Base-by-base conservation (phyloP, 2,888 invertebrate genomes). In the Tinea trinotella region DNA sequence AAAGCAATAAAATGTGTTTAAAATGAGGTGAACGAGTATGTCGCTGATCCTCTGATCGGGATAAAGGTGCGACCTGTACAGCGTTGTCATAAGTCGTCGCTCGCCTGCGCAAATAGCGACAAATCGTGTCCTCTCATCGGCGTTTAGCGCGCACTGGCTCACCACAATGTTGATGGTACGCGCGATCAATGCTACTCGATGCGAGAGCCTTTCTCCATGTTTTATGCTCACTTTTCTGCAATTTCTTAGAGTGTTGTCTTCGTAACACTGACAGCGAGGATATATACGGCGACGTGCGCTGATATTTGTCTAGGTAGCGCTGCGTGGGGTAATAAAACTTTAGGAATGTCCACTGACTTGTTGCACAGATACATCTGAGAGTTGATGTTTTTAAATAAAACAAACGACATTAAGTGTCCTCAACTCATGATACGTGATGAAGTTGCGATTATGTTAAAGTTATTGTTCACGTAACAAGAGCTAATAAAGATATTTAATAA, bases 271-370 rank as follows among this genome's bases (percentile, higher is more conserved):
- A 72, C 80, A 78, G 67, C 66, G 61, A 65, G 70, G 78, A 84
- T 79, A 77, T n/a, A n/a, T 81, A 83, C 77, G 74, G 69, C 70
- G 66, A 70, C 72, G 59, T 67, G 68, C 70, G 65, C 73, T 68
- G 82, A 83, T 82, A 82, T 84, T 82, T 85, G 83, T 82, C 82
- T 82, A 81, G 50, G 74, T 68, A 64, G 60, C 73, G 59, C 73
- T 73, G 80, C 79, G 79, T 80, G 79, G 80, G 81, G 78, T 71
- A 74, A 57, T 50, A 50, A 50, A 50, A 50, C 50, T 50, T 50
- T 24, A 50, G 24, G 15, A 50, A 50, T 24, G 50, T 50, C 50
- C 24, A 24, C 50, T 19, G 19, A 46, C 46, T 46, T 20, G 49
- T 20, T 24, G n/a, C 4, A 17, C 48, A 48, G 48, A 48, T 48